Percentiles rank a stretch among this genome's conserved stretches.
These are phyloP conservation scores for Drosophila takahashii DNA, from an alignment of 1,140 invertebrate genomes.

Conservation along the genomic window DNA sequence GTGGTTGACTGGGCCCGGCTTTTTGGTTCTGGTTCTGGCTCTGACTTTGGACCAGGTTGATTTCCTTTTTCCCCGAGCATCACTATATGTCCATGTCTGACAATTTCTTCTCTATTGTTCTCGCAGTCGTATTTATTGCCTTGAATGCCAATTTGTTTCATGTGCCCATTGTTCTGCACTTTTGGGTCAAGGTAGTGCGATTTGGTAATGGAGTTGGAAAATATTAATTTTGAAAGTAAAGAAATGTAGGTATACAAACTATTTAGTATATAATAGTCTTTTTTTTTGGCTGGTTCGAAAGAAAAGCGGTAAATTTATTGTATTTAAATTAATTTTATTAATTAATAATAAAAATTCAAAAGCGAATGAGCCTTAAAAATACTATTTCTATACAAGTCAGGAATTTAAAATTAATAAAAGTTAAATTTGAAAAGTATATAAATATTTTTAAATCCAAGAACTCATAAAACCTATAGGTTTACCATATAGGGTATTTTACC, in stretches of 20 bases:
- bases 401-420: too few relatives aligned
- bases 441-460: not conserved
- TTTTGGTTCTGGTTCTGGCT: constrained; percentile 5
- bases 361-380: too few relatives aligned
- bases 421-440: not conserved
- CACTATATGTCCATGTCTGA: constrained; percentile 30
- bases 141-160: constrained; percentile 76
- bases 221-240: too few relatives aligned
- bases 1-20: constrained; percentile 44
- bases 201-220: not conserved
- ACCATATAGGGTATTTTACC: constrained; percentile 17
- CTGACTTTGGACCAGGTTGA: constrained; percentile 23
- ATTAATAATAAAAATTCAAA: too few relatives aligned
- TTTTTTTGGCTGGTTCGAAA: too few relatives aligned
- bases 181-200: constrained; percentile 37
- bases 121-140: constrained; percentile 77
- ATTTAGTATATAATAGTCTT: too few relatives aligned
- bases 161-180: constrained; percentile 64
- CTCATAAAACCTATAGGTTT: not conserved
- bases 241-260: too few relatives aligned
- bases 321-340: too few relatives aligned
- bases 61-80: constrained; percentile 18
- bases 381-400: too few relatives aligned
- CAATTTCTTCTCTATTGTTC: constrained; percentile 71
- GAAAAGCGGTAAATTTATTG: too few relatives aligned